Evolutionary conservation across 1,140 invertebrate genomes (phyloP).

Genomic region (Pachyrhynchus sulphureomaculatus): DNA sequence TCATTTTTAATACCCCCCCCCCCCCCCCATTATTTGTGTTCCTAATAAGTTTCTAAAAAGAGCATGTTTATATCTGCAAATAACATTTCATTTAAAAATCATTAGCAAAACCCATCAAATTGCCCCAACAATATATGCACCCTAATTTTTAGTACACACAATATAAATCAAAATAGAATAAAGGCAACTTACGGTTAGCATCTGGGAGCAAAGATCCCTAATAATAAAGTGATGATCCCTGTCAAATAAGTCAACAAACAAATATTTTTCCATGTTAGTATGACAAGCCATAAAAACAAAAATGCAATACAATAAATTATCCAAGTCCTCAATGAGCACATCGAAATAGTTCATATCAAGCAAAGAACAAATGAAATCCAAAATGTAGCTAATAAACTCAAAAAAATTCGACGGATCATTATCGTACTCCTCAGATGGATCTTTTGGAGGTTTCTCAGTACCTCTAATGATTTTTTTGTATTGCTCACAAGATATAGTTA

Average conservation of each 20-base stretch:
- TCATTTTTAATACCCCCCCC: no score
- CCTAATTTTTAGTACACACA: not conserved
- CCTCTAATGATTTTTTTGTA: conserved; percentile 19
- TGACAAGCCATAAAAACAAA: conserved; percentile 27
- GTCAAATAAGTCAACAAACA: not conserved
- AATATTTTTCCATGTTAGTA: conserved; percentile 12
- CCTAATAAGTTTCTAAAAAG: no score
- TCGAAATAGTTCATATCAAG: conserved; percentile 23
- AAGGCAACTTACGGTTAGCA: conserved; percentile 18
- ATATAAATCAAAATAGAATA: not conserved
- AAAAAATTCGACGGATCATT: conserved; percentile 16
- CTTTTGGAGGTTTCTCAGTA: not conserved
- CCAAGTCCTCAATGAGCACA: conserved; percentile 23
- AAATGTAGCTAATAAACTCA: conserved; percentile 4
- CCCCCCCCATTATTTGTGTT: no score
- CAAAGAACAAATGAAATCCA: conserved; percentile 11
- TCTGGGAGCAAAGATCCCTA: conserved; percentile 1
- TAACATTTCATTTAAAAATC: no score
- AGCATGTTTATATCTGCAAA: no score
- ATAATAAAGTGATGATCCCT: conserved; percentile 9
- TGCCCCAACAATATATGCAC: not conserved
- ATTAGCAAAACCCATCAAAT: not conserved
- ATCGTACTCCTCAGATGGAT: not conserved
- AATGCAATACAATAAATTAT: conserved; percentile 26
- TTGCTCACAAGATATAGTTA: conserved; percentile 15